Conservation (phyloP, 2,113 vertebrate species). For the Bufo gargarizans region DNA sequence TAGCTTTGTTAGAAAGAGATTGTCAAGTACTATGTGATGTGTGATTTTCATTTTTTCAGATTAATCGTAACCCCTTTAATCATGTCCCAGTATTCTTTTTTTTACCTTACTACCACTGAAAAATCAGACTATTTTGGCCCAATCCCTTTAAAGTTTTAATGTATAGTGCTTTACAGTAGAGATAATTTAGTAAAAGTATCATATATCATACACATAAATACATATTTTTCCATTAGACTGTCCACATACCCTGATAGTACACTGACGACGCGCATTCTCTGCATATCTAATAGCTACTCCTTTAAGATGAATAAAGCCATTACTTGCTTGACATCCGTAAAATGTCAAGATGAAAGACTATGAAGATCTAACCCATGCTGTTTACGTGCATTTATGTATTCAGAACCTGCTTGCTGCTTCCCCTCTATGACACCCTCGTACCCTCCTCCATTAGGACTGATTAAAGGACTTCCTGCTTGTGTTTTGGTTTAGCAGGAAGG, state of each 20-base stretch:
- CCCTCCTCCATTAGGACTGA: neutral
- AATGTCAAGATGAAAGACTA: neutral
- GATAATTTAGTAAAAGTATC: neutral
- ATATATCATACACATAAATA: neutral
- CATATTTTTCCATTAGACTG: neutral
- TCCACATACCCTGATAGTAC: neutral
- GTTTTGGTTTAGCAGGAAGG: constrained; percentile 42
- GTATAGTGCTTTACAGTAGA: too few species aligned
- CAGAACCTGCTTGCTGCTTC: constrained; percentile 3
- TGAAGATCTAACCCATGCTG: neutral
- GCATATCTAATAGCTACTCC: neutral
- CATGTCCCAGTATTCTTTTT: too few species aligned
- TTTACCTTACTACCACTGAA: too few species aligned
- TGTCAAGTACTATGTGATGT: too few species aligned
- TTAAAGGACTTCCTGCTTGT: constrained; percentile 45
- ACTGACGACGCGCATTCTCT: neutral
- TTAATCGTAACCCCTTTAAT: too few species aligned
- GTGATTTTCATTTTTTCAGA: too few species aligned
- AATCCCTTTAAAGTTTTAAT: too few species aligned
- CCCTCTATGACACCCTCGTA: neutral
- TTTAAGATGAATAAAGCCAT: neutral
- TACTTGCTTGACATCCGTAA: neutral
- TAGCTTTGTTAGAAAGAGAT: too few species aligned
- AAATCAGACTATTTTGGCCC: too few species aligned
- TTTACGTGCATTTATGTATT: neutral